phyloP scores from a whole-genome alignment of 2,113 vertebrate species.

The Anarrhichthys ocellatus region DNA sequence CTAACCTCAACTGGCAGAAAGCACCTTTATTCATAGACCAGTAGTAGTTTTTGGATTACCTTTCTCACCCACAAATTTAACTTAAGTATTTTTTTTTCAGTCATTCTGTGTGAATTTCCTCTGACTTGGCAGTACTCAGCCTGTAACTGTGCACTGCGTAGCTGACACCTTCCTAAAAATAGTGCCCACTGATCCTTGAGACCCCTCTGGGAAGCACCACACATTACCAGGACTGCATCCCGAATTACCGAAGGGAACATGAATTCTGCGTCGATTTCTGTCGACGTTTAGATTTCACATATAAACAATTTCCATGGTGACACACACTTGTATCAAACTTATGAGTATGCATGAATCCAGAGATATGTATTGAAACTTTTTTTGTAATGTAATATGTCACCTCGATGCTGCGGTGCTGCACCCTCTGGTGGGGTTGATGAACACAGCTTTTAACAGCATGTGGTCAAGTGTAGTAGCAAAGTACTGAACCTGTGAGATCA shows the following conservation, averaged over 20 bases:
- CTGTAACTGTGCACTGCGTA: slow-evolving; percentile 64
- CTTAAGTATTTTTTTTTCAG: background rate
- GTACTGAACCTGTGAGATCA: slow-evolving; percentile 31
- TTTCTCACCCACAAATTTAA: background rate
- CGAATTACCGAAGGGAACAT: background rate
- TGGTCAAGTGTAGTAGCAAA: slow-evolving; percentile 35
- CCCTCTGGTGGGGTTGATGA: slow-evolving; percentile 76
- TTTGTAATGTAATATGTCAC: background rate
- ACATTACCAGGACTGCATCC: slow-evolving; percentile 31
- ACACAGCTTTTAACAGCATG: slow-evolving; percentile 46
- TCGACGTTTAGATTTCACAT: background rate
- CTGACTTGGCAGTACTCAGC: slow-evolving; percentile 51
- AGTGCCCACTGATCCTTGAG: slow-evolving; percentile 71
- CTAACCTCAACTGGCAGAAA: slow-evolving; percentile 15
- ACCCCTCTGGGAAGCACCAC: slow-evolving; percentile 52
- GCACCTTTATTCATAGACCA: slow-evolving; percentile 25
- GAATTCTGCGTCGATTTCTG: background rate
- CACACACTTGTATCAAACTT: background rate
- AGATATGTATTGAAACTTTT: slow-evolving; percentile 25
- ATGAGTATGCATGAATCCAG: slow-evolving; percentile 12
- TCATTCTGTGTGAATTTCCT: slow-evolving; percentile 64
- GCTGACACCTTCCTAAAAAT: slow-evolving; percentile 80
- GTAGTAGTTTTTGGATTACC: slow-evolving; percentile 37
- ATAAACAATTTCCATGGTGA: background rate
- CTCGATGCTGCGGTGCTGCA: slow-evolving; percentile 60